Conservation (phyloP, 2,113 vertebrate genomes). For the Bufo bufo region DNA sequence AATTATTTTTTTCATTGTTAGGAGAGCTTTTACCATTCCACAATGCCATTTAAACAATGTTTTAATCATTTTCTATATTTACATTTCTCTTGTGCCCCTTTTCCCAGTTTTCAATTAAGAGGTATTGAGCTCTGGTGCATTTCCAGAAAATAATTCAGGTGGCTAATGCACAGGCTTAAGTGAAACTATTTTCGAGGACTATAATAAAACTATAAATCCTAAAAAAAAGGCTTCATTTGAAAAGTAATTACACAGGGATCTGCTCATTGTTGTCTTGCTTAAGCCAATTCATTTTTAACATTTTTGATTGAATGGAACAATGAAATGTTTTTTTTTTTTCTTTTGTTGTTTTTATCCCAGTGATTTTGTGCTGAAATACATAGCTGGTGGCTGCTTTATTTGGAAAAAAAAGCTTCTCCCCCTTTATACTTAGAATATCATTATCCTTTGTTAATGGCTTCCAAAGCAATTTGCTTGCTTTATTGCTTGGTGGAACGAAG, state of each 20-base stretch:
- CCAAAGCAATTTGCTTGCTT: neutral
- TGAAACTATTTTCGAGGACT: constrained; percentile 56
- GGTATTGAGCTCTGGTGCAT: constrained; percentile 58
- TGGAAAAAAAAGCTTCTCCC: neutral
- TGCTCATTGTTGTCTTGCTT: neutral
- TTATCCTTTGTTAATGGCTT: neutral
- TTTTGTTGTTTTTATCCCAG: neutral
- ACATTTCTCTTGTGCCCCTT: constrained; percentile 55
- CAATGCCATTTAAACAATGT: constrained; percentile 45
- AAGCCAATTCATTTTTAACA: neutral
- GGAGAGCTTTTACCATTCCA: constrained; percentile 34
- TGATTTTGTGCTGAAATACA: neutral
- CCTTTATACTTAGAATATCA: neutral
- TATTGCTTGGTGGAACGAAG: neutral
- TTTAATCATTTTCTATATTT: constrained; percentile 52
- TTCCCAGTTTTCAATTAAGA: constrained; percentile 58
- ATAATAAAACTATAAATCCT: constrained; percentile 60
- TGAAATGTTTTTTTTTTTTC: neutral
- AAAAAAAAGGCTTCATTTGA: constrained; percentile 58
- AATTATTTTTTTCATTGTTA: constrained; percentile 55
- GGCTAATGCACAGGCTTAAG: constrained; percentile 53
- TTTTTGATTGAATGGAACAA: neutral
- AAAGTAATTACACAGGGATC: constrained; percentile 48
- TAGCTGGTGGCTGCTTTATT: neutral
- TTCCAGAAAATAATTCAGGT: constrained; percentile 60